A percentile compares a stretch with the other conserved stretches of the same genome.
Conservation (phyloP, 1,140 invertebrate genomes). For the Drosophila melanica region DNA sequence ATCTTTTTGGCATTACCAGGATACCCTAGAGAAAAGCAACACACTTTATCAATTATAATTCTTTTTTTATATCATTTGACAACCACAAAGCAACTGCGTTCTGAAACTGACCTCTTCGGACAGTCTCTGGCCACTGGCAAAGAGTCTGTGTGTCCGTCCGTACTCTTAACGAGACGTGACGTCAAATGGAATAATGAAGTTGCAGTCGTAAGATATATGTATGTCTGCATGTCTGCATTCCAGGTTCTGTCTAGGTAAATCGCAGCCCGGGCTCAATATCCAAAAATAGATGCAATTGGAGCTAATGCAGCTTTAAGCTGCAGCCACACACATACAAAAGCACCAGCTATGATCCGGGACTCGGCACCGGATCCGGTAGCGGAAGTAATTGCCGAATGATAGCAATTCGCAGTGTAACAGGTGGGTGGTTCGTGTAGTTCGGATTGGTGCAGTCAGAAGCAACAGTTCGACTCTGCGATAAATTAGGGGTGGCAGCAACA, state of each 20-base stretch:
- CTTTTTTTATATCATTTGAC: slow-evolving; percentile 7
- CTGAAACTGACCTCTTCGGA: background rate
- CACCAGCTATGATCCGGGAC: background rate
- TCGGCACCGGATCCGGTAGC: background rate
- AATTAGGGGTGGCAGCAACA: slow-evolving; percentile 22
- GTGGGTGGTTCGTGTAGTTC: slow-evolving; percentile 23
- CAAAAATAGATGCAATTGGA: slow-evolving; percentile 42
- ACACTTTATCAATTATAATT: background rate
- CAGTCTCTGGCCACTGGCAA: background rate
- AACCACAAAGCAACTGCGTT: slow-evolving; percentile 1
- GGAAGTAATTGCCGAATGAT: slow-evolving; percentile 47
- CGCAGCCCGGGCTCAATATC: slow-evolving; percentile 23
- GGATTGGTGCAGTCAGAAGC: slow-evolving; percentile 13
- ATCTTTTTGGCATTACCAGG: background rate
- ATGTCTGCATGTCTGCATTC: background rate
- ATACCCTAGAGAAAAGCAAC: background rate
- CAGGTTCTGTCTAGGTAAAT: background rate
- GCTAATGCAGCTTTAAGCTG: slow-evolving; percentile 29
- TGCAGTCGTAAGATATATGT: background rate
- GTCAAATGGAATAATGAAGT: slow-evolving; percentile 34
- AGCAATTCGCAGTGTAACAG: slow-evolving; percentile 36
- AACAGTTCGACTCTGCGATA: slow-evolving; percentile 33
- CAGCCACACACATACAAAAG: background rate
- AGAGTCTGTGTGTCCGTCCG: background rate
- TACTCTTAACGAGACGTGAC: slow-evolving; percentile 19